A percentile compares a stretch with the other conserved stretches of the same genome.
Evolutionary conservation across 2,888 invertebrate genomes (phyloP).

Genomic region (Auanema freiburgensis): DNA sequence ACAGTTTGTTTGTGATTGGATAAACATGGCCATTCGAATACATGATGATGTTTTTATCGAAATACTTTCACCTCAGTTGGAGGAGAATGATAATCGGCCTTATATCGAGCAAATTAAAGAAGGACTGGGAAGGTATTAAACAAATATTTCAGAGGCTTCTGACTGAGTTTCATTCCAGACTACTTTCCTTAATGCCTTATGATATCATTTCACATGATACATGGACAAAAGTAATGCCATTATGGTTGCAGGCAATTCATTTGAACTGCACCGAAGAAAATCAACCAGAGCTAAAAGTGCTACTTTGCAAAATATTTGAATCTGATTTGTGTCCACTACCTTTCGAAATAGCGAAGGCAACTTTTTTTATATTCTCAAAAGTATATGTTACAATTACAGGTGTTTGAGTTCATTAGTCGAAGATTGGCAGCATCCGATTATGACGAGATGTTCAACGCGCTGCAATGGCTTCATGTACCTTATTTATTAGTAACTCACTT

Average conservation of each 20-base stretch:
- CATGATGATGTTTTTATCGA: constrained; percentile 88
- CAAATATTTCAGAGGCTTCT: neutral
- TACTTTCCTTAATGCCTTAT: constrained; percentile 94
- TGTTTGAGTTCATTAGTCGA: constrained; percentile 89
- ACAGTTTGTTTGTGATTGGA: constrained; percentile 87
- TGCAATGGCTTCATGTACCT: constrained; percentile 67
- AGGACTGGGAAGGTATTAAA: constrained; percentile 70
- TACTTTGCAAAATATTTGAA: constrained; percentile 89
- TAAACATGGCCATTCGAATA: constrained; percentile 79
- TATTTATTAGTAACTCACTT: neutral
- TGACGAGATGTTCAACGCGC: constrained; percentile 67
- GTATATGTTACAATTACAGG: constrained; percentile 75
- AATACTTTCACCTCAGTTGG: constrained; percentile 91
- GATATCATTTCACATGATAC: constrained; percentile 80
- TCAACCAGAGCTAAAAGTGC: constrained; percentile 78
- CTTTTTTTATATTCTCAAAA: constrained; percentile 68
- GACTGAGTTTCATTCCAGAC: constrained; percentile 73
- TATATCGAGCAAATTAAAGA: constrained; percentile 84
- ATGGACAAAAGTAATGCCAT: constrained; percentile 98
- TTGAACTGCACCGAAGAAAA: constrained; percentile 65
- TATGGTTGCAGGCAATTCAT: constrained; percentile 77
- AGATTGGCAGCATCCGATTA: constrained; percentile 72
- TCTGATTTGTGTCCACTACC: constrained; percentile 92
- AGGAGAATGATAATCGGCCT: constrained; percentile 74
- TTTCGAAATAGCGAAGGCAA: constrained; percentile 88